Percentiles rank a stretch among this genome's conserved stretches.
These are phyloP conservation scores for Tuta absoluta DNA, from an alignment of 2,888 invertebrate genomes.

Conservation along the genomic window DNA sequence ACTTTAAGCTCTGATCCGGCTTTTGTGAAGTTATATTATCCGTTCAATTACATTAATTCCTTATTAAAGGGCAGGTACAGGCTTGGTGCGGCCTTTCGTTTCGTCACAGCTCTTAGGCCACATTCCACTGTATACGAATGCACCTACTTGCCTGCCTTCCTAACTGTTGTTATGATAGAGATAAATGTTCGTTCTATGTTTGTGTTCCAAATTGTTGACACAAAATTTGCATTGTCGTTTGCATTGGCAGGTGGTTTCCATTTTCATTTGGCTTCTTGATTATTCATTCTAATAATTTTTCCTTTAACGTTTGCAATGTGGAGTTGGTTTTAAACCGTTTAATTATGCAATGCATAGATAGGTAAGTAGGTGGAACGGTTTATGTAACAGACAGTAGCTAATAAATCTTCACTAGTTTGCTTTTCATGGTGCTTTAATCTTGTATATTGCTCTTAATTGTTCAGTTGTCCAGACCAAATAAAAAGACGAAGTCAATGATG, in stretches of 20 bases:
- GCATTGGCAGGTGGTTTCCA: slow-evolving; percentile 25
- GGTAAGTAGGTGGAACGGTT: neutral
- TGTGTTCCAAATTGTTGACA: slow-evolving; percentile 40
- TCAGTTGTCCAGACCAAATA: neutral
- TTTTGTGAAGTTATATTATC: slow-evolving; percentile 19
- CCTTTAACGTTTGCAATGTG: slow-evolving; percentile 5
- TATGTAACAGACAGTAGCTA: neutral
- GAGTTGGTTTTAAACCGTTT: slow-evolving; percentile 6
- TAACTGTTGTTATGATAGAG: slow-evolving; percentile 40
- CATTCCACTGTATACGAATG: slow-evolving; percentile 46
- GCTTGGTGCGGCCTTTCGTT: slow-evolving; percentile 49
- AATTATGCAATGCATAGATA: neutral
- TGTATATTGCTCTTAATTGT: neutral
- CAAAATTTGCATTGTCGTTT: slow-evolving; percentile 40
- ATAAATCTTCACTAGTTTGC: neutral
- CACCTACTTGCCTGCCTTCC: slow-evolving; percentile 31
- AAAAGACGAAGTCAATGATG: slow-evolving; percentile 24
- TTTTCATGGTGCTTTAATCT: neutral
- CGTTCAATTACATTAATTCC: slow-evolving; percentile 26
- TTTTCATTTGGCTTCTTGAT: slow-evolving; percentile 23
- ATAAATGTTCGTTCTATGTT: slow-evolving; percentile 45
- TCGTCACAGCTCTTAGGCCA: slow-evolving; percentile 51
- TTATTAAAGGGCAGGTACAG: slow-evolving; percentile 25
- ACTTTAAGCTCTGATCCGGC: slow-evolving; percentile 19
- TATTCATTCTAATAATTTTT: slow-evolving; percentile 19